phyloP scores from a whole-genome alignment of 1,140 invertebrate genomes.

The Brachionus rubens region DNA sequence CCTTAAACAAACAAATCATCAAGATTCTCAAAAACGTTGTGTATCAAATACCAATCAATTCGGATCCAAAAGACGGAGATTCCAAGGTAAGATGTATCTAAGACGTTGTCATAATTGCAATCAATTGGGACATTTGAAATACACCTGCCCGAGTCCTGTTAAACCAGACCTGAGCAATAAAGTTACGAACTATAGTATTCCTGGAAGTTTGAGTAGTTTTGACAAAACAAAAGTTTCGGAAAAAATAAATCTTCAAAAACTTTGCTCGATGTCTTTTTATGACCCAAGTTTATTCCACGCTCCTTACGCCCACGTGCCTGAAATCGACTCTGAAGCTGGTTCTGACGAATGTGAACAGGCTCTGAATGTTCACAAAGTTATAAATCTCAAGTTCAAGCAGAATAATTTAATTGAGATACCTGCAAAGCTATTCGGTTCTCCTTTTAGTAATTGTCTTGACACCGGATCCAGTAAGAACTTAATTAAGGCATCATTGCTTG shows the following conservation, averaged over 20 bases:
- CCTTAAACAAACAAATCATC: not conserved
- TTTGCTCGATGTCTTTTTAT: slow-evolving; percentile 20
- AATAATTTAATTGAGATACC: not conserved
- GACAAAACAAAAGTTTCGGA: not conserved
- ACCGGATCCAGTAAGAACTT: not conserved
- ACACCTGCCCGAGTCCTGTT: not conserved
- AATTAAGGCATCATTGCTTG: not conserved
- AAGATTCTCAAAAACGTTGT: too few relatives aligned
- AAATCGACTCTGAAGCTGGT: not conserved
- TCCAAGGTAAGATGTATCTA: not conserved
- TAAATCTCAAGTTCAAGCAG: not conserved
- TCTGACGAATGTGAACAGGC: not conserved
- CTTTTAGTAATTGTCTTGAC: not conserved
- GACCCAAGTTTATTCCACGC: slow-evolving; percentile 11
- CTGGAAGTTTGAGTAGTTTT: not conserved
- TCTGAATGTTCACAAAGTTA: not conserved
- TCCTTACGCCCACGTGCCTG: not conserved
- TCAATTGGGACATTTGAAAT: not conserved
- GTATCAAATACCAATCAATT: too few relatives aligned
- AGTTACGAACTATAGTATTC: not conserved
- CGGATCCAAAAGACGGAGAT: too few relatives aligned
- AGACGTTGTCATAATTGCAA: slow-evolving; percentile 17
- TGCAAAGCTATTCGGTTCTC: not conserved
- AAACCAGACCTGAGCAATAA: too few relatives aligned
- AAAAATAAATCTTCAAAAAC: slow-evolving; percentile 4